phyloP scores from a whole-genome alignment of 2,888 invertebrate genomes.

The Drosophila tripunctata region DNA sequence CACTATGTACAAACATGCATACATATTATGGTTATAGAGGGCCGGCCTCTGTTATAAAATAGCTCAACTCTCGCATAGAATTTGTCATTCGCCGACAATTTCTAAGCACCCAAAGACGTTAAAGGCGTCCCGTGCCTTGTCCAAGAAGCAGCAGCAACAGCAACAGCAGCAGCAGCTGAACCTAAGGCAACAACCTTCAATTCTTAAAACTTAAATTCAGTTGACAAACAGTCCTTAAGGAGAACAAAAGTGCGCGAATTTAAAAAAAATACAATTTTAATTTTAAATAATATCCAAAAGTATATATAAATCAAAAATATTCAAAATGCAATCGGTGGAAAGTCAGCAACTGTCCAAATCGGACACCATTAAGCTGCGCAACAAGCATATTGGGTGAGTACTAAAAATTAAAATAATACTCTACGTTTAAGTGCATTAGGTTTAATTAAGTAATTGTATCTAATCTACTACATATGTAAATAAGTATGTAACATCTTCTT shows the following conservation, averaged over 20 bases:
- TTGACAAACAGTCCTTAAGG: conserved; percentile 31
- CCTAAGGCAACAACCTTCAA: conserved; percentile 1
- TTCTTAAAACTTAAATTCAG: conserved; percentile 5
- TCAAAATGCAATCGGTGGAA: conserved; percentile 74
- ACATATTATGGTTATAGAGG: conserved; percentile 27
- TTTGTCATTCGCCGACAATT: conserved; percentile 76
- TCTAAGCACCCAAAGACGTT: conserved; percentile 69
- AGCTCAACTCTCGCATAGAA: conserved; percentile 58
- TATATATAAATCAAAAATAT: conserved; percentile 49
- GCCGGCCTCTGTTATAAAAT: conserved; percentile 72
- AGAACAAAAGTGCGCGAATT: conserved; percentile 21
- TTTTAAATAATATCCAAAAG: neutral
- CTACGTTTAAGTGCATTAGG: no score
- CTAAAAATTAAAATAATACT: neutral
- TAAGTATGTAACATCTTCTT: neutral
- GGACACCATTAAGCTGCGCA: conserved; percentile 92
- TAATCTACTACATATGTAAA: neutral
- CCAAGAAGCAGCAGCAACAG: conserved; percentile 13
- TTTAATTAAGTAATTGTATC: neutral
- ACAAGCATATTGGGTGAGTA: conserved; percentile 91
- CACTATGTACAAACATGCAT: neutral
- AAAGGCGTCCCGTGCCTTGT: conserved; percentile 48
- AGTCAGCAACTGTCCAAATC: conserved; percentile 90
- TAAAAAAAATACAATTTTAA: conserved; percentile 1
- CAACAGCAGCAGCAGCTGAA: neutral